Conservation (phyloP, 2,113 vertebrate species). For the Entelurus aequoreus region DNA sequence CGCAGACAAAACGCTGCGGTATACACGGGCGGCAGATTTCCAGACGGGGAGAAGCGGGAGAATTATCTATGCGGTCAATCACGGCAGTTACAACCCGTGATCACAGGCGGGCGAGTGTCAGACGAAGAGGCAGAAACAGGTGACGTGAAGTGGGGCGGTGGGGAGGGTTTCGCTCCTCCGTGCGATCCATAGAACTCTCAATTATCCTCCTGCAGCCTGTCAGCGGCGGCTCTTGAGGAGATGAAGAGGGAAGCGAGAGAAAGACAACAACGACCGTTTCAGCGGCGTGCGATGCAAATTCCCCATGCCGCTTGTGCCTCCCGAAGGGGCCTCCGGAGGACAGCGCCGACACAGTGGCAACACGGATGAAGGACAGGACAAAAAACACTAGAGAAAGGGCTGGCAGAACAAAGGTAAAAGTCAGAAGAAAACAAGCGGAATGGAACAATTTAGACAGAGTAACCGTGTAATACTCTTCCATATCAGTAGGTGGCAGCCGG, state of each 20-base stretch:
- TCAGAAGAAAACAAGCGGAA: slow-evolving; percentile 3
- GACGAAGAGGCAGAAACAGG: slow-evolving; percentile 24
- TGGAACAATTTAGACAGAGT: not conserved
- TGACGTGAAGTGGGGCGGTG: slow-evolving; percentile 9
- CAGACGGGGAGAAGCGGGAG: slow-evolving; percentile 42
- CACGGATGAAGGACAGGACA: slow-evolving; percentile 23
- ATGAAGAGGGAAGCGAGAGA: slow-evolving; percentile 27
- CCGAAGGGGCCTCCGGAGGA: slow-evolving; percentile 30
- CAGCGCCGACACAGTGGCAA: slow-evolving; percentile 9
- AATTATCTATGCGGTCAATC: slow-evolving; percentile 57
- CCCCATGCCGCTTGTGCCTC: slow-evolving; percentile 44
- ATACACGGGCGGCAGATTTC: slow-evolving; percentile 34
- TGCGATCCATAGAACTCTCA: slow-evolving; percentile 63
- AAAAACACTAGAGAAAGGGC: not conserved
- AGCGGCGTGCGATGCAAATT: slow-evolving; percentile 45
- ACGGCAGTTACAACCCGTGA: slow-evolving; percentile 48
- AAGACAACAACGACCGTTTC: slow-evolving; percentile 8
- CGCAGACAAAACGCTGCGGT: slow-evolving; percentile 16
- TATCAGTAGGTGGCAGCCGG: too few species aligned
- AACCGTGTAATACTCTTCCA: too few species aligned
- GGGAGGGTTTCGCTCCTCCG: slow-evolving; percentile 50
- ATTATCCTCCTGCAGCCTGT: slow-evolving; percentile 63
- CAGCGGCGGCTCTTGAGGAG: slow-evolving; percentile 50
- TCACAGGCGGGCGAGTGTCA: slow-evolving; percentile 42
- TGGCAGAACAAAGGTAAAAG: slow-evolving; percentile 15